phyloP scores from a whole-genome alignment of 1,140 invertebrate species.

The Diabrotica virgifera region DNA sequence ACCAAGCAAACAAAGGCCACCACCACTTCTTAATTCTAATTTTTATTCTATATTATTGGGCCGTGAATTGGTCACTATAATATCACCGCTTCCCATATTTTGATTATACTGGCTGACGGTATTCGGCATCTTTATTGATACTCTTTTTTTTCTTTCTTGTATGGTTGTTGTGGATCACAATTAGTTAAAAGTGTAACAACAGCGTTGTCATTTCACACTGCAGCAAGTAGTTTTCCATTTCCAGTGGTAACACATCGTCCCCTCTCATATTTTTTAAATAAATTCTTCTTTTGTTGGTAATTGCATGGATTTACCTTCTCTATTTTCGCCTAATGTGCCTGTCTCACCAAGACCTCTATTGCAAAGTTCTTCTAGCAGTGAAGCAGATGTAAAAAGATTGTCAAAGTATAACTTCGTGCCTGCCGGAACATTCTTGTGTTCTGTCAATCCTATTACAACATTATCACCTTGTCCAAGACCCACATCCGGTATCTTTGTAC shows the following conservation, averaged over 20 bases:
- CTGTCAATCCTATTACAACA: slow-evolving; percentile 10
- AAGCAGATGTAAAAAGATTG: slow-evolving; percentile 3
- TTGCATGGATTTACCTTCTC: background rate
- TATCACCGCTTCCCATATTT: no score
- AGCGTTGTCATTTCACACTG: slow-evolving; percentile 16
- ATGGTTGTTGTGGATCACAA: no score
- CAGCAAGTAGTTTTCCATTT: slow-evolving; percentile 4
- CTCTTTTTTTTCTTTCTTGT: no score
- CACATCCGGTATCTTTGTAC: slow-evolving; percentile 5
- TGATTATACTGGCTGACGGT: no score
- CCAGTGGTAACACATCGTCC: no score
- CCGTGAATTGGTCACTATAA: no score
- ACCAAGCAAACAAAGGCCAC: no score
- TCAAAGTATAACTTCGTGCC: slow-evolving; percentile 15
- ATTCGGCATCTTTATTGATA: no score
- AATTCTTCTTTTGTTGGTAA: slow-evolving; percentile 5
- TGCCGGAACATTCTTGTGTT: slow-evolving; percentile 5
- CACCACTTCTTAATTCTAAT: no score
- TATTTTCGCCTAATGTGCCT: slow-evolving; percentile 12
- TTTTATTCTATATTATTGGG: no score
- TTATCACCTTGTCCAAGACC: slow-evolving; percentile 15
- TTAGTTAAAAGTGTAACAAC: no score
- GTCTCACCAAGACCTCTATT: slow-evolving; percentile 9
- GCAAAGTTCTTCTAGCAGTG: slow-evolving; percentile 11
- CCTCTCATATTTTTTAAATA: no score